Evolutionary conservation across 2,888 invertebrate species (phyloP).

Genomic region (Hedya salicella): DNA sequence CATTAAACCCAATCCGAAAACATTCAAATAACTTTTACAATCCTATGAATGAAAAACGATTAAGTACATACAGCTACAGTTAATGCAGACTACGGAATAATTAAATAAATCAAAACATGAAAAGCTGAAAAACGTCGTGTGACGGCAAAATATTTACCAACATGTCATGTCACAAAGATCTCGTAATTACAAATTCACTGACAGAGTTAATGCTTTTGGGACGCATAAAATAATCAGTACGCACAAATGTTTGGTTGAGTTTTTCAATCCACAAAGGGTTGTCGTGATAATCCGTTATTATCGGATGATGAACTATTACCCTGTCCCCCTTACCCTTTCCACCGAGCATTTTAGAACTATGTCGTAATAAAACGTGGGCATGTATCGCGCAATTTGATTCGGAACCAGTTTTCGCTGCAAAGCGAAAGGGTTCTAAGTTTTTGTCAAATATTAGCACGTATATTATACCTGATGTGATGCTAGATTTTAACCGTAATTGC

Average conservation of each 20-base stretch:
- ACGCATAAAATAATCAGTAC: slow-evolving; percentile 66
- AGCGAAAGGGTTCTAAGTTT: slow-evolving; percentile 8
- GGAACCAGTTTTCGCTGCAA: background rate
- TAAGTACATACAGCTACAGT: background rate
- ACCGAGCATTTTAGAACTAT: background rate
- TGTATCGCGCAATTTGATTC: background rate
- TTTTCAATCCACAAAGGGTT: slow-evolving; percentile 82
- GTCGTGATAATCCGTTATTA: slow-evolving; percentile 79
- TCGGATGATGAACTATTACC: slow-evolving; percentile 73
- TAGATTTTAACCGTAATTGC: slow-evolving; percentile 50
- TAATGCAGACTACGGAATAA: background rate
- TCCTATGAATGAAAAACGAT: too few relatives aligned
- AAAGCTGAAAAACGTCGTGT: slow-evolving; percentile 19
- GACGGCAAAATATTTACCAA: slow-evolving; percentile 34
- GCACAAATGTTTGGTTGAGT: slow-evolving; percentile 74
- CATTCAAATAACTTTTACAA: too few relatives aligned
- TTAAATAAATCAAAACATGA: background rate
- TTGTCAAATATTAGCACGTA: slow-evolving; percentile 51
- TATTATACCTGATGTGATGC: slow-evolving; percentile 75
- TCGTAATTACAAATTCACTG: slow-evolving; percentile 58
- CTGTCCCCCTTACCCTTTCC: slow-evolving; percentile 7
- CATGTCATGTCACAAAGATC: slow-evolving; percentile 21
- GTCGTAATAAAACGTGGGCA: background rate
- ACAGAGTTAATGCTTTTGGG: slow-evolving; percentile 60
- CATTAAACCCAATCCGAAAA: too few relatives aligned